phyloP scores from a whole-genome alignment of 2,888 invertebrate genomes.

The Carabus problematicus region DNA sequence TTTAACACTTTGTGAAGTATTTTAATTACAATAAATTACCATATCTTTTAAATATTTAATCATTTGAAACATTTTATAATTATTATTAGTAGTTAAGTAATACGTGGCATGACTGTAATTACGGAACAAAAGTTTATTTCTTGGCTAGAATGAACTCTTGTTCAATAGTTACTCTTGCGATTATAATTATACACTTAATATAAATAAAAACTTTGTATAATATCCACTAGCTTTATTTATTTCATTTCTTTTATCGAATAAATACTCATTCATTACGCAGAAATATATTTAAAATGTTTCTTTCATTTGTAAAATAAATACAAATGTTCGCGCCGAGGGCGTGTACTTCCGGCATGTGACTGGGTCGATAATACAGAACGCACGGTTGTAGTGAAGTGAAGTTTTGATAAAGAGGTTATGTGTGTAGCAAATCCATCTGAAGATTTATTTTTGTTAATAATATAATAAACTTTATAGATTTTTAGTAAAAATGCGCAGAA shows the following conservation, averaged over 20 bases:
- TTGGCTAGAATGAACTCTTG: constrained; percentile 27
- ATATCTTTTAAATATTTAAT: constrained; percentile 41
- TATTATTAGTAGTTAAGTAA: too few relatives aligned
- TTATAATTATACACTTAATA: constrained; percentile 39
- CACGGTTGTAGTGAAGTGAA: not conserved
- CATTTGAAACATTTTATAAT: constrained; percentile 41
- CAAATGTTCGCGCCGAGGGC: not conserved
- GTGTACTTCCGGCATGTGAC: not conserved
- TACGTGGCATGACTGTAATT: not conserved
- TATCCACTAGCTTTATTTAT: constrained; percentile 10
- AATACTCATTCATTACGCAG: not conserved
- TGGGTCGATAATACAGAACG: not conserved
- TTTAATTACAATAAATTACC: constrained; percentile 39
- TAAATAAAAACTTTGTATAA: constrained; percentile 41
- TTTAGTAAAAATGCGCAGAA: constrained; percentile 54
- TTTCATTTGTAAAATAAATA: not conserved
- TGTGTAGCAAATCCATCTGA: constrained; percentile 1
- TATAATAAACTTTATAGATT: constrained; percentile 14
- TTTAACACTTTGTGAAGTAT: constrained; percentile 41
- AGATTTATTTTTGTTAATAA: constrained; percentile 1
- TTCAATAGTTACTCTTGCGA: constrained; percentile 32
- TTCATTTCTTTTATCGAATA: not conserved
- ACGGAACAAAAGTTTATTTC: constrained; percentile 32
- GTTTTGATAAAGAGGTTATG: constrained; percentile 33
- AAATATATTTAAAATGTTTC: too few relatives aligned